These are phyloP conservation scores for Drosophila sproati DNA, from an alignment of 1,140 invertebrate genomes.

Conservation along the genomic window DNA sequence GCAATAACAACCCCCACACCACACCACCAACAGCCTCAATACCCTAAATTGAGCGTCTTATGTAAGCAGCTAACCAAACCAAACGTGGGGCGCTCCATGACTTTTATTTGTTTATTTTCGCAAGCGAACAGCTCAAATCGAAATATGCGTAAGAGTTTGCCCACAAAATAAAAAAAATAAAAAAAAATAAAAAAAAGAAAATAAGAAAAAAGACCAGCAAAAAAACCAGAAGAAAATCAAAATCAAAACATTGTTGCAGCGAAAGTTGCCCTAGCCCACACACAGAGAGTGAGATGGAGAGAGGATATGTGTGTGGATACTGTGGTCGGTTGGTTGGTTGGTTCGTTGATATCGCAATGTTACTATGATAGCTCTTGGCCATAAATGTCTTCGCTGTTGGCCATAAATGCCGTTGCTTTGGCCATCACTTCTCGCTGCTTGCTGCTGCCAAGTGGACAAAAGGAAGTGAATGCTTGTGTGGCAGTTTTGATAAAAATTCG, in stretches of 20 bases:
- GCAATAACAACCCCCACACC: too few relatives aligned
- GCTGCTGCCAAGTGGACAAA: conserved; percentile 19
- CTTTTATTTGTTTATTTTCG: conserved; percentile 50
- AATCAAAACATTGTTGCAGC: conserved; percentile 47
- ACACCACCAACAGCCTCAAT: neutral
- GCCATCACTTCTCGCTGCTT: neutral
- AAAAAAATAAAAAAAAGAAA: neutral
- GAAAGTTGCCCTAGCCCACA: conserved; percentile 47
- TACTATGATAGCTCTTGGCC: conserved; percentile 47
- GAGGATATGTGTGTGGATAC: conserved; percentile 22
- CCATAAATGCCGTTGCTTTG: conserved; percentile 39
- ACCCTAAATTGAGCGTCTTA: conserved; percentile 22
- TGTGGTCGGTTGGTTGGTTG: neutral
- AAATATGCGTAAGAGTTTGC: conserved; percentile 40
- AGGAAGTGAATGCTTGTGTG: conserved; percentile 29
- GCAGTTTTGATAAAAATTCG: conserved; percentile 16
- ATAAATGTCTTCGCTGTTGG: conserved; percentile 41
- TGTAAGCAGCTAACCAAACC: conserved; percentile 22
- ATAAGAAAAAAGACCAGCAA: neutral
- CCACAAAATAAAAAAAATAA: neutral
- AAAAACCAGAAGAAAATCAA: conserved; percentile 10
- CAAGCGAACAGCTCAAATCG: conserved; percentile 23
- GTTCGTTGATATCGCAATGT: conserved; percentile 10
- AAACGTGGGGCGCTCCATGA: conserved; percentile 31
- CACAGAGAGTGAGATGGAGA: conserved; percentile 2